Conservation (phyloP, 2,113 vertebrate genomes). For the Grammomys surdaster region DNA sequence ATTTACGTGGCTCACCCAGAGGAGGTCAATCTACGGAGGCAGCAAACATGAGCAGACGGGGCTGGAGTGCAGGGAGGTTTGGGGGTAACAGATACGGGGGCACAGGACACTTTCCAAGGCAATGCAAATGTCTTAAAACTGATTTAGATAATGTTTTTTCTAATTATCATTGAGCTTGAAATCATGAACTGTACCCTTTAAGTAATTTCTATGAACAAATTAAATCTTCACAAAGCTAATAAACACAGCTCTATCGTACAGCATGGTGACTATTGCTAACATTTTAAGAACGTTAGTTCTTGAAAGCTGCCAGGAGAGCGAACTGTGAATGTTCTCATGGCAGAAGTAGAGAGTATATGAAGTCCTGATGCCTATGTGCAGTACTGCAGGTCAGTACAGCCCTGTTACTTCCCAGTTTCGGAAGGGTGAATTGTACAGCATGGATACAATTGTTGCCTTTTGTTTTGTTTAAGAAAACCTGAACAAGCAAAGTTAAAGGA, state of each 20-base stretch:
- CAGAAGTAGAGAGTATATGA: not conserved
- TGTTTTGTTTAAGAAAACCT: not conserved
- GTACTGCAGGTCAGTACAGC: not conserved
- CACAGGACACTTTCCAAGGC: not conserved
- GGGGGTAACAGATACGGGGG: not conserved
- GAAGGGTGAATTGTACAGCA: not conserved
- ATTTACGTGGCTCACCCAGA: not conserved
- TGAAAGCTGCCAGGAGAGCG: not conserved
- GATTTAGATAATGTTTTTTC: not conserved
- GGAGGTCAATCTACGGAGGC: not conserved
- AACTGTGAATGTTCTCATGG: not conserved
- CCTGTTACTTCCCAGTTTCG: not conserved
- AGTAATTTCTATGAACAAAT: not conserved
- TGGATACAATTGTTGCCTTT: not conserved
- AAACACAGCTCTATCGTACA: not conserved
- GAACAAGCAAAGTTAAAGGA: not conserved
- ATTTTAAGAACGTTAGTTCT: not conserved
- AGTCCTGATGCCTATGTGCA: not conserved
- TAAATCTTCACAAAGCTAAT: conserved; percentile 10
- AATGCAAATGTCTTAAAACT: not conserved
- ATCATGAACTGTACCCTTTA: not conserved
- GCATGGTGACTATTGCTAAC: not conserved
- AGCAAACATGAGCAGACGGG: not conserved
- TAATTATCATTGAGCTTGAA: not conserved
- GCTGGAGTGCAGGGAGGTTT: not conserved